phyloP scores from a whole-genome alignment of 2,113 vertebrate species.

The Urocitellus parryii region DNA sequence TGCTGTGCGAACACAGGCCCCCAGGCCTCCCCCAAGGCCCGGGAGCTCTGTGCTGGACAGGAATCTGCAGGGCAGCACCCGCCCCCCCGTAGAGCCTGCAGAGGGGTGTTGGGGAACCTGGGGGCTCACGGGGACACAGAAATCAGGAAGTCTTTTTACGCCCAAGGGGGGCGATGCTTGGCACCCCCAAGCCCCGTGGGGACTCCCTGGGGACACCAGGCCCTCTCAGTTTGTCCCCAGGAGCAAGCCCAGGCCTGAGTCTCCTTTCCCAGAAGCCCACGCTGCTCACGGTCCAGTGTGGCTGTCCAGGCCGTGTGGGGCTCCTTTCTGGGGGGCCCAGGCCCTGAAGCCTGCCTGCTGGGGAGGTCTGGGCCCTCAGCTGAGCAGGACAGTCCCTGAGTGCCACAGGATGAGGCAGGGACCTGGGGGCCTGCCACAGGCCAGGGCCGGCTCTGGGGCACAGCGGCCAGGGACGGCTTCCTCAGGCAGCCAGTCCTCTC shows the following conservation, averaged over 20 bases:
- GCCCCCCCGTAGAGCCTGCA: rapidly evolving
- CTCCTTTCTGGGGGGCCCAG: not conserved
- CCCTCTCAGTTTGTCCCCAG: not conserved
- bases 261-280: slow-evolving; percentile 45
- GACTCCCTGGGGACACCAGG: not conserved
- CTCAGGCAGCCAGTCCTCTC: not conserved
- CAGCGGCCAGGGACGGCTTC: too few relatives aligned
- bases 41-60: not conserved
- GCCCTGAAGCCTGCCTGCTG: not conserved
- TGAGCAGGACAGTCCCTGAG: not conserved
- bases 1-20: not conserved
- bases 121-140: not conserved
- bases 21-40: not conserved
- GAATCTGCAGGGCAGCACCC: not conserved
- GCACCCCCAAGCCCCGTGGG: rapidly evolving
- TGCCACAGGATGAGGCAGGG: not conserved
- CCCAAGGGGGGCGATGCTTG: not conserved
- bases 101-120: rapidly evolving
- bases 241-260: not conserved
- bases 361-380: not conserved
- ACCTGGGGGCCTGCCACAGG: rapidly evolving
- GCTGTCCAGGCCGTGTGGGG: not conserved
- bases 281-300: slow-evolving; percentile 47
- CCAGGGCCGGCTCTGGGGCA: too few relatives aligned
- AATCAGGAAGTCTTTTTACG: not conserved